These are phyloP conservation scores for Arothron firmamentum DNA, from an alignment of 2,113 vertebrate species.

Conservation along the genomic window DNA sequence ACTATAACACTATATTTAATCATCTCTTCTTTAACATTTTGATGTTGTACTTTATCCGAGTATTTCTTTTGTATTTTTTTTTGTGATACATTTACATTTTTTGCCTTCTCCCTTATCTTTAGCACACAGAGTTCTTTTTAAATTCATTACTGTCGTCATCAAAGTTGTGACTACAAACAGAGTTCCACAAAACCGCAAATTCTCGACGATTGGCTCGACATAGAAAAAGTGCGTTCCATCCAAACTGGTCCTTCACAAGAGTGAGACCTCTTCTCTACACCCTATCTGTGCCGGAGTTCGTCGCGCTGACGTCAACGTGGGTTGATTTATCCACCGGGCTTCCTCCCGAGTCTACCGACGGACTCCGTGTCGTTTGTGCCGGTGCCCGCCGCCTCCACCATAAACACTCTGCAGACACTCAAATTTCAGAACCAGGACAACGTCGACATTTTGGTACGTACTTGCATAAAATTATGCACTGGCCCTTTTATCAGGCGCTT, in stretches of 20 bases:
- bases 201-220: too few relatives aligned
- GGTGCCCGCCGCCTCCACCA: not conserved
- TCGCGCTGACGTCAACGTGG: slow-evolving; percentile 46
- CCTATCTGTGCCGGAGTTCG: slow-evolving; percentile 22
- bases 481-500: not conserved
- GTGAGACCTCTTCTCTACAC: slow-evolving; percentile 21
- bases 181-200: too few relatives aligned
- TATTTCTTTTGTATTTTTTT: too few relatives aligned
- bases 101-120: too few relatives aligned
- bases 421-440: slow-evolving; percentile 12
- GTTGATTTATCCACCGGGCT: slow-evolving; percentile 30
- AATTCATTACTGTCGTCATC: too few relatives aligned
- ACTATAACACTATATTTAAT: not conserved
- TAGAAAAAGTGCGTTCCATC: too few relatives aligned
- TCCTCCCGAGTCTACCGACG: slow-evolving; percentile 43
- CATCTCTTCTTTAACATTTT: slow-evolving; percentile 8
- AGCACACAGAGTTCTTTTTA: too few relatives aligned
- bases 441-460: slow-evolving; percentile 47
- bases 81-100: too few relatives aligned
- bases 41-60: too few relatives aligned
- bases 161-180: too few relatives aligned
- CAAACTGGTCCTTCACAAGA: slow-evolving; percentile 2
- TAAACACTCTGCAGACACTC: not conserved
- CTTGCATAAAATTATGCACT: too few relatives aligned
- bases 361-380: slow-evolving; percentile 4